Evolutionary conservation across 1,140 invertebrate genomes (phyloP), one percentile per base, ranked within the genome.

Genomic region (Latrodectus geometricus): DNA sequence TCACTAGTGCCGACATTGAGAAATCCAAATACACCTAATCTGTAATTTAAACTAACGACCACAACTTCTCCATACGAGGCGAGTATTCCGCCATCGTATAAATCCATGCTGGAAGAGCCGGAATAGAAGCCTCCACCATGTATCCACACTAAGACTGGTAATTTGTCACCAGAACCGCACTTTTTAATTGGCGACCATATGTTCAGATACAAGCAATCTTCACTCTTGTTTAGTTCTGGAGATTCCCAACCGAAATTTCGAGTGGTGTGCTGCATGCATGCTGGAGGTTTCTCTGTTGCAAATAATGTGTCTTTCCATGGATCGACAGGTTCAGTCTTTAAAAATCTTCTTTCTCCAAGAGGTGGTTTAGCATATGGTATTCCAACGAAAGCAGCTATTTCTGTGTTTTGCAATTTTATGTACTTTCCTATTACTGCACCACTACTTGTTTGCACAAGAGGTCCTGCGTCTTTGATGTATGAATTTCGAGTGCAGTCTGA

Each of bases 81-180:
- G n/a, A 91, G 72, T n/a, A 91, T 90, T 56, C 88, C 88, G 17
- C 91, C 91, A 72, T 90, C 89, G 77, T 91, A 85, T 9, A 88
- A 89, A 96, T 96, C 94, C 52, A 87, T 14, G 23, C 56, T 66
- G 0, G 74, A 54, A 15, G 85, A 85, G 12, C 88, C 88, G 9
- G 74, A 74, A 49, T 35, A n/a, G 48, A 89, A 88, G 4, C 65
- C 89, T 12, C 91, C 91, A 0, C 90, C 90, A 49, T 89, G 86
- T 56, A 90, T 88, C 88, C 89, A 90, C 12, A 90, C 75, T 79
- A 90, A 85, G 3, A 90, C 88, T 9, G 90, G 88, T 8, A 87
- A 12, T 15, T 50, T 54, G 14, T 82, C 65, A 2, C 35, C 2
- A 4, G 49, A 0, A 7, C 9, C 54, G 12, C 72, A 66, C 15